Base-by-base conservation (phyloP, 1,140 invertebrate species). In the Bursaphelenchus mucronatus region DNA sequence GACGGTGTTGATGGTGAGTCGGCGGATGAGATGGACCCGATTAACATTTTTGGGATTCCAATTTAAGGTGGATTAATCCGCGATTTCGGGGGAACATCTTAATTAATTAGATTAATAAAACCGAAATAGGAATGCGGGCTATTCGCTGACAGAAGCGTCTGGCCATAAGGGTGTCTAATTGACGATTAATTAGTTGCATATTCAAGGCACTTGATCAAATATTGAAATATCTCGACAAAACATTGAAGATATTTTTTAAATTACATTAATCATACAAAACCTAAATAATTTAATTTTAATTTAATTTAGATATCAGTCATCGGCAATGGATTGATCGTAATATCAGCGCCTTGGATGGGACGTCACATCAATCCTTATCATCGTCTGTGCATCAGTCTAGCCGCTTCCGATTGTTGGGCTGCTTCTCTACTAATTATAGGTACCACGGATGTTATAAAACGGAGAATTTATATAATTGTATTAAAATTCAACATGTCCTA, bases 321-420 rank as follows among this genome's bases (percentile, higher is more conserved):
- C 3, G 73, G 73, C 30, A 75, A 75, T 47, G 66, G 66, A 8
- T 9, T 75, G 39, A 75, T 75, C 45, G 64, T 71, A 30, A 15
- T 71, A 3, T 68, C 73, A 9, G 61, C 73, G 15, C 69, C 61
- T 53, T 75, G 49, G 21, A 40, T 75, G 13, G 55, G 57, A 9
- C 64, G 64, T 19, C 70, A 68, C 17, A 61, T 75, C 11, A 70
- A 61, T 53, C 73, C 73, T 10, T 75, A 75, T 52, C 59, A 75
- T 47, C 68, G 73, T 46, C 50, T 76, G 10, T 76, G 74, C 62
- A 58, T 76, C 11, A 64, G 59, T 19, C 61, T 76, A 40, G 74
- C 74, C 13, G 74, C 74, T 15, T 69, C 74, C 39, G 74, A 76
- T 51, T 53, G 56, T 40, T 76, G 74, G 74, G 74, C 73, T 9